Evolutionary conservation across 2,113 vertebrate genomes (phyloP), one percentile per base, ranked within the genome.

Genomic region (Dunckerocampus dactyliophorus): DNA sequence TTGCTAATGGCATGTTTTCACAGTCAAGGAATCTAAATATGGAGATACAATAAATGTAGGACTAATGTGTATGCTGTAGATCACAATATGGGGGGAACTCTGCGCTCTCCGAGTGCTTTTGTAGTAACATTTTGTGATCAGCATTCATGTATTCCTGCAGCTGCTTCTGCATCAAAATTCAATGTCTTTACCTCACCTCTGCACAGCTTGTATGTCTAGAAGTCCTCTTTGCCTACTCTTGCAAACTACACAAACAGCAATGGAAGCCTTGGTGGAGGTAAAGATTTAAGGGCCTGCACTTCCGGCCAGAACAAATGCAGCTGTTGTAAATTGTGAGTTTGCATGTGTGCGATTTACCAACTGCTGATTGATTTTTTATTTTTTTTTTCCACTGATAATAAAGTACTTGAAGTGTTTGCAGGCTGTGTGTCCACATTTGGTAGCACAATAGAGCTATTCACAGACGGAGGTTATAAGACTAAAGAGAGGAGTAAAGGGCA

Each of bases 391-490:
- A 57, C 72, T 58, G 76, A 83, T 80, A 77, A 82, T 67, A 62
- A 82, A 75, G 76, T 51, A 64, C 60, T 87, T 65, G 65, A 77
- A 67, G 47, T 75, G 63, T 80, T 74, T 75, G 82, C 69, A 80
- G 73, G 80, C 76, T 69, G 28, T 60, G 55, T 37, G 34, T 71
- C 70, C 77, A 67, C 72, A 67, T 50, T 13, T 22, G n/a, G 17
- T 61, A 69, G 58, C 42, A 85, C 79, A 83, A 84, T 72, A 42
- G 69, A 73, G 52, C 16, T 39, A 67, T 79, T 79, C 46, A 80
- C 48, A 47, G 39, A 39, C 34, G 11, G 45, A 59, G 45, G 53
- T 12, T 43, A 73, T 48, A 67, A 60, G 2, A 12, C 42, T 47
- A 57, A 76, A 64, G 15, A 43, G 48, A 37, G 46, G 24, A 39